Percentiles rank a stretch among this genome's conserved stretches.
phyloP scores from a whole-genome alignment of 2,888 invertebrate species.

The Drepana falcataria region DNA sequence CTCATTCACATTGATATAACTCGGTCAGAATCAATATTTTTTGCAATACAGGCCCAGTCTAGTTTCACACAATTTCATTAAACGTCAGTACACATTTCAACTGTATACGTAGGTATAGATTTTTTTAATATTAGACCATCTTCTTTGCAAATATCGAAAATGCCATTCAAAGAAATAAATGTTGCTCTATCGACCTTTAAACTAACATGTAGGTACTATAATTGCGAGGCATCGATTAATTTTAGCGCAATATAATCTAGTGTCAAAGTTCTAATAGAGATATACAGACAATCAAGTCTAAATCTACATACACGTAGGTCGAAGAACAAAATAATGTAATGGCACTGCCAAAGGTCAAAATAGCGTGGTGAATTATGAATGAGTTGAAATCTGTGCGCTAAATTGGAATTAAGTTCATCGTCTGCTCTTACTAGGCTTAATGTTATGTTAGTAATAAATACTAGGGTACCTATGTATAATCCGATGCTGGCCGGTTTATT shows the following conservation, averaged over 20 bases:
- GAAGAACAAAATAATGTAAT: constrained; percentile 8
- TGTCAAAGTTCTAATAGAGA: background rate
- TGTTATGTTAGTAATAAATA: no score
- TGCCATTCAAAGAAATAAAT: background rate
- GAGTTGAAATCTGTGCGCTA: background rate
- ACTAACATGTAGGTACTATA: background rate
- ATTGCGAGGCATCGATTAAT: background rate
- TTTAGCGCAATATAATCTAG: background rate
- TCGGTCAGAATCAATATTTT: no score
- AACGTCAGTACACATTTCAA: no score
- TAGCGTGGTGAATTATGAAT: constrained; percentile 7
- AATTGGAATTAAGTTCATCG: constrained; percentile 1
- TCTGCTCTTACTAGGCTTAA: background rate
- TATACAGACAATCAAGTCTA: background rate
- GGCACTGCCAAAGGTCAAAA: constrained; percentile 12
- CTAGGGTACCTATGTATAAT: no score
- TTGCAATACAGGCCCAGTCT: no score
- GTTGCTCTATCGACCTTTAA: background rate
- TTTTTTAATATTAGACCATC: background rate
- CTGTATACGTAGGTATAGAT: no score
- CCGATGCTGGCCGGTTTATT: no score
- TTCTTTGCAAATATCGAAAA: background rate
- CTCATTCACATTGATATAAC: no score
- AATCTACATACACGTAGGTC: background rate
- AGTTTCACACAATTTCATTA: no score